Percentiles rank a stretch among this genome's conserved stretches.
phyloP scores from a whole-genome alignment of 1,140 invertebrate species.

The Zaprionus taronus region DNA sequence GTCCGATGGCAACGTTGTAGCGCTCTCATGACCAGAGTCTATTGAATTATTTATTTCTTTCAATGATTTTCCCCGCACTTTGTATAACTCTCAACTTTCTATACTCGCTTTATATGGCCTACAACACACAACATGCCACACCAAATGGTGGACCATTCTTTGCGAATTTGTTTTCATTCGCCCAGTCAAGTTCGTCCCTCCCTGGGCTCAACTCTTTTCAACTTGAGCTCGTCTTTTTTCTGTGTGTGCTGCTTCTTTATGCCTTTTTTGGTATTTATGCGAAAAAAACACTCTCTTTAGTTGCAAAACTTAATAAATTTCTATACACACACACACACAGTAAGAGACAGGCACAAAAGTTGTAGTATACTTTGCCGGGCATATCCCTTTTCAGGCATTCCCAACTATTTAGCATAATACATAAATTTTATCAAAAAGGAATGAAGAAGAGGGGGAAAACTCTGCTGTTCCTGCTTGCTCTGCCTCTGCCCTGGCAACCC shows the following conservation, averaged over 20 bases:
- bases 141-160: background rate
- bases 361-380: background rate
- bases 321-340: background rate
- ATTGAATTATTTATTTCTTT: background rate
- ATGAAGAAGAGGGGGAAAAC: background rate
- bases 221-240: background rate
- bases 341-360: background rate
- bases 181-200: background rate
- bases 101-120: background rate
- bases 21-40: background rate
- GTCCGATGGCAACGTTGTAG: background rate
- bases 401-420: slow-evolving; percentile 10
- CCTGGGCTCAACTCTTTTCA: background rate
- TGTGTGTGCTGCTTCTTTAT: background rate
- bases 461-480: background rate
- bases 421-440: slow-evolving; percentile 4
- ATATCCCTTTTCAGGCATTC: slow-evolving; percentile 5
- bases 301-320: slow-evolving; percentile 11
- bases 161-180: slow-evolving; percentile 7
- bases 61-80: background rate
- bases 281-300: slow-evolving; percentile 12
- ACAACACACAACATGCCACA: background rate
- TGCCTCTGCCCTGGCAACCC: background rate
- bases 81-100: background rate
- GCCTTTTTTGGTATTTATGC: slow-evolving; percentile 5